A percentile compares a stretch with the other conserved stretches of the same genome.
Evolutionary conservation across 2,113 vertebrate genomes (phyloP).

Genomic region (Vulpes vulpes): DNA sequence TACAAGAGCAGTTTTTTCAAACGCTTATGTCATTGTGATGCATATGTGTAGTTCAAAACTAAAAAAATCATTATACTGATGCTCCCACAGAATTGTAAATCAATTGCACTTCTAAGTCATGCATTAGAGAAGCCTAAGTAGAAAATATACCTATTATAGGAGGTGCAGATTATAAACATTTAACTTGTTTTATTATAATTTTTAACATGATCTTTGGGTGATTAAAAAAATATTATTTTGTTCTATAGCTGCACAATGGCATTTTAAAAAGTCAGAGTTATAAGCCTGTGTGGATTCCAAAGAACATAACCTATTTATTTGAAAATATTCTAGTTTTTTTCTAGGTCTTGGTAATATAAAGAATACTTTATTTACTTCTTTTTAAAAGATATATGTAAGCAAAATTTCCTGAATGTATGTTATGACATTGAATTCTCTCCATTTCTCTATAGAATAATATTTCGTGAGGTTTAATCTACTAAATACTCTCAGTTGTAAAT

Average conservation of each 20-base stretch:
- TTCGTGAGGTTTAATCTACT: not conserved
- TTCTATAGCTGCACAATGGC: not conserved
- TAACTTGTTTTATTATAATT: slow-evolving; percentile 47
- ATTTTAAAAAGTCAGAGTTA: not conserved
- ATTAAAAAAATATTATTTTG: slow-evolving; percentile 47
- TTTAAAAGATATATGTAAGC: not conserved
- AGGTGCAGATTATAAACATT: not conserved
- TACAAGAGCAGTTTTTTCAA: slow-evolving; percentile 51
- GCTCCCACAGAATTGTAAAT: slow-evolving; percentile 79
- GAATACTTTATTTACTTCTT: not conserved
- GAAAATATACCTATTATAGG: slow-evolving; percentile 68
- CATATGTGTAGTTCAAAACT: slow-evolving; percentile 58
- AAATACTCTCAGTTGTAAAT: not conserved
- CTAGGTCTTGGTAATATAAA: not conserved
- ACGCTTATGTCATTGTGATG: slow-evolving; percentile 56
- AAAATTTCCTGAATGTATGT: not conserved
- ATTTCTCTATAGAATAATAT: not conserved
- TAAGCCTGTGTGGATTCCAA: not conserved
- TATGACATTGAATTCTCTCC: not conserved
- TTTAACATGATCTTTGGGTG: slow-evolving; percentile 53
- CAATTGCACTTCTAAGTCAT: slow-evolving; percentile 64
- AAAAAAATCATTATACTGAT: slow-evolving; percentile 79
- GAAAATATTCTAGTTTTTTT: slow-evolving; percentile 15
- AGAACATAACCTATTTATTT: not conserved
- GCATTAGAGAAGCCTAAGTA: slow-evolving; percentile 69